Percentiles rank a stretch among this genome's conserved stretches.
These are phyloP conservation scores for Gopherus flavomarginatus DNA, from an alignment of 2,113 vertebrate species.

Conservation along the genomic window DNA sequence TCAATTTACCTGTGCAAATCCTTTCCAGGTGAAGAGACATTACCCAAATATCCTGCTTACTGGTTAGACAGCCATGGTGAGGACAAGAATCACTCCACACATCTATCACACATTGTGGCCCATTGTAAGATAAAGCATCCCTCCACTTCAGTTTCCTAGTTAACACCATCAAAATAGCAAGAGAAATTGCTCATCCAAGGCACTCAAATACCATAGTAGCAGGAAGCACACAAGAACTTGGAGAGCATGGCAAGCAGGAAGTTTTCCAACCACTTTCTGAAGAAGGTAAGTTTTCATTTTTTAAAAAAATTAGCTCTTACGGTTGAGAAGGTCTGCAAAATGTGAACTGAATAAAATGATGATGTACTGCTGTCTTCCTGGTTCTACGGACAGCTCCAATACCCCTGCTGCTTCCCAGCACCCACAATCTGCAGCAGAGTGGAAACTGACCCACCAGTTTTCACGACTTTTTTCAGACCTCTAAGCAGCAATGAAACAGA, in stretches of 20 bases:
- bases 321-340: background rate
- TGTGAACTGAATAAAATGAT: background rate
- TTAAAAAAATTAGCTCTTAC: background rate
- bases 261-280: background rate
- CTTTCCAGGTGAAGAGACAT: slow-evolving; percentile 16
- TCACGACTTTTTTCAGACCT: background rate
- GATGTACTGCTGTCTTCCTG: background rate
- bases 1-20: background rate
- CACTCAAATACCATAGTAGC: rapidly evolving
- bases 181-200: background rate
- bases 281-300: background rate
- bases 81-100: slow-evolving; percentile 39
- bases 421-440: background rate
- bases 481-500: background rate
- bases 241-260: rapidly evolving
- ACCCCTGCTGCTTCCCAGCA: background rate
- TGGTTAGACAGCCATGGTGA: slow-evolving; percentile 45
- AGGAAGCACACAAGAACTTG: background rate
- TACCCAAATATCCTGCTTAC: slow-evolving; percentile 53
- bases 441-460: background rate
- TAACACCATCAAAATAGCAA: background rate
- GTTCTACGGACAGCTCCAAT: background rate
- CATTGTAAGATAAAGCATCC: slow-evolving; percentile 26
- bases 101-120: slow-evolving; percentile 21
- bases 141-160: background rate